Conservation (phyloP, 1,140 invertebrate genomes). For the Euwallacea fornicatus region DNA sequence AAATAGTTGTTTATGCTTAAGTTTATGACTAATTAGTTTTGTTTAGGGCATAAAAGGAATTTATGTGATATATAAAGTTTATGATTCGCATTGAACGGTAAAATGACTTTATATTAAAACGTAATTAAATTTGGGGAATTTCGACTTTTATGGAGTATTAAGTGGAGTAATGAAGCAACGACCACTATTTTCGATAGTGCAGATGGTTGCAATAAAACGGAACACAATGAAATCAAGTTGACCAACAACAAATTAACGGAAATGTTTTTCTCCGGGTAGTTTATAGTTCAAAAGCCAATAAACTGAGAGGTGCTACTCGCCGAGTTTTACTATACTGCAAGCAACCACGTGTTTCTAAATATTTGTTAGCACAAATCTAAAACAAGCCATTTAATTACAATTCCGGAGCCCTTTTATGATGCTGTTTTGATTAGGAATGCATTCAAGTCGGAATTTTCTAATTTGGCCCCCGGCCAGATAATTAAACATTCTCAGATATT, state of each 20-base stretch:
- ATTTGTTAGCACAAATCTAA: slow-evolving; percentile 29
- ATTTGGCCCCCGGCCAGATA: slow-evolving; percentile 46
- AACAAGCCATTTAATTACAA: slow-evolving; percentile 31
- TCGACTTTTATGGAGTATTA: slow-evolving; percentile 11
- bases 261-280: background rate
- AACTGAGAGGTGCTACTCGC: background rate
- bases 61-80: slow-evolving; percentile 34
- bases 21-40: slow-evolving; percentile 39
- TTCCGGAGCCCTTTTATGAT: slow-evolving; percentile 25
- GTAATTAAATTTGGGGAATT: slow-evolving; percentile 16
- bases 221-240: background rate
- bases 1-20: slow-evolving; percentile 31
- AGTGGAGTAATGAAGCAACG: background rate
- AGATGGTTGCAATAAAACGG: background rate
- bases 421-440: slow-evolving; percentile 37
- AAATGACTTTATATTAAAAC: slow-evolving; percentile 25
- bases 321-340: slow-evolving; percentile 8
- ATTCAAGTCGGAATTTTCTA: slow-evolving; percentile 42
- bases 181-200: too few species aligned
- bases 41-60: slow-evolving; percentile 36
- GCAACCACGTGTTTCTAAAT: slow-evolving; percentile 24
- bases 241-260: background rate
- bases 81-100: slow-evolving; percentile 20
- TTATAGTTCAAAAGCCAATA: slow-evolving; percentile 15
- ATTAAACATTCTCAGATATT: slow-evolving; percentile 49